Evolutionary conservation across 1,140 invertebrate species (phyloP).

Genomic region (Aphidius gifuensis): DNA sequence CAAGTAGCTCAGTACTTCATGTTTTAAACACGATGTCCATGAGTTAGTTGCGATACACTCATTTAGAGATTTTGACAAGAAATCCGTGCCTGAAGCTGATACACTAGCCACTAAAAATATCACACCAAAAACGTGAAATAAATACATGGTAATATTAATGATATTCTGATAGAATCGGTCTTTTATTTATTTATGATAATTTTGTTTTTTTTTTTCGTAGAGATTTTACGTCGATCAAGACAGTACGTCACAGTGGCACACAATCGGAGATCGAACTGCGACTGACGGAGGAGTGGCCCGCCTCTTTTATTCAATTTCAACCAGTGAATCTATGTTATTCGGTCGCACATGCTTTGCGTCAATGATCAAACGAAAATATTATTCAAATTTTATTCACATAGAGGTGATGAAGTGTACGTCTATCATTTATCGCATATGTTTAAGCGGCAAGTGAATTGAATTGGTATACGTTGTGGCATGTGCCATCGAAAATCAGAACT

Average conservation of each 20-base stretch:
- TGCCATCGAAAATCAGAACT: constrained; percentile 16
- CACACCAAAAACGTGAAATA: constrained; percentile 32
- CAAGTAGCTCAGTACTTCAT: constrained; percentile 69
- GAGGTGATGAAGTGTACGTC: constrained; percentile 27
- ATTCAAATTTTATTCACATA: constrained; percentile 54
- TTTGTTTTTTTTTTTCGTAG: background rate
- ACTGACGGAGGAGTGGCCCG: constrained; percentile 54
- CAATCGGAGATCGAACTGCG: constrained; percentile 55
- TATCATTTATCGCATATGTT: constrained; percentile 28
- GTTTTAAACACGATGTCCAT: constrained; percentile 68
- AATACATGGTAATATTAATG: constrained; percentile 36
- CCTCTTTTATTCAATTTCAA: constrained; percentile 57
- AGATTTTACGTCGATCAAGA: constrained; percentile 21
- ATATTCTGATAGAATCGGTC: constrained; percentile 8
- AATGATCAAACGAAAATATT: constrained; percentile 51
- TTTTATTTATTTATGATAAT: constrained; percentile 2
- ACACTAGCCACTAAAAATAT: constrained; percentile 35
- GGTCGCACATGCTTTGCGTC: constrained; percentile 53
- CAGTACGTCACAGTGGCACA: constrained; percentile 29
- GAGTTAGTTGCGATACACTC: constrained; percentile 66
- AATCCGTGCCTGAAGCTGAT: constrained; percentile 59
- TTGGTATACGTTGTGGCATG: constrained; percentile 18
- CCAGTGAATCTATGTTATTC: constrained; percentile 54
- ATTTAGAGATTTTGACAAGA: constrained; percentile 68
- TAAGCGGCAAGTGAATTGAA: background rate